Evolutionary conservation across 2,113 vertebrate genomes (phyloP), one percentile per base, ranked within the genome.

Genomic region (Upupa epops): DNA sequence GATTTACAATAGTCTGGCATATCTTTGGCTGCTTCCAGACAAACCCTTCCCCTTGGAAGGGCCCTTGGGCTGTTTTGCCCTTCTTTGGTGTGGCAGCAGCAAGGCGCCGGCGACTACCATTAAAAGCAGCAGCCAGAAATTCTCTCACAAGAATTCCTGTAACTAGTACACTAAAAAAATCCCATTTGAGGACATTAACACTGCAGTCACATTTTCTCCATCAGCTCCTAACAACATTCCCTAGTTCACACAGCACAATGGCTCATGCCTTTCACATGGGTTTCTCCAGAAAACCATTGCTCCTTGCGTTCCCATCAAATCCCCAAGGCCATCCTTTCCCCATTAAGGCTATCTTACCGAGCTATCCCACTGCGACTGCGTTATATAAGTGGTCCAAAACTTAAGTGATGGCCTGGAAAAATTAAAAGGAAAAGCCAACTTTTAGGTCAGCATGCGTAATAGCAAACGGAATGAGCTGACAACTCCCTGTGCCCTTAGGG

Each of bases 401-500:
- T 61, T 54, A 63, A 86, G n/a, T 40, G 37, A 64, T 32, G 21
- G 77, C 93, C 81, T 79, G 78, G 90, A 95, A 95, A 91, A 93
- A 83, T 42, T 82, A 82, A 92, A 92, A 74, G 85, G 85, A 93
- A 96, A 92, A 89, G 20, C 28, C 76, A 90, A 81, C n/a, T 72
- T 90, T 79, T 81, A 90, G 55, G 87, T 89, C 91, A 90, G 92
- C 83, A 91, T 70, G 79, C 77, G 92, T 65, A 92, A 70, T 16
- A 93, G 93, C 91, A 93, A 82, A 93, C 79, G 82, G 93, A 93
- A 96, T 91, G 93, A 93, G 96, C 83, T 95, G 95, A 96, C 86
- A 94, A 93, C 90, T 96, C 79, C 88, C 74, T 0, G 11, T 83
- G 94, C 84, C 94, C 93, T 94, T 84, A 93, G 91, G 89, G 90